A percentile compares a stretch with the other conserved stretches of the same genome.
phyloP scores from a whole-genome alignment of 2,797 vertebrate species.

The Phrynocephalus vlangalii region DNA sequence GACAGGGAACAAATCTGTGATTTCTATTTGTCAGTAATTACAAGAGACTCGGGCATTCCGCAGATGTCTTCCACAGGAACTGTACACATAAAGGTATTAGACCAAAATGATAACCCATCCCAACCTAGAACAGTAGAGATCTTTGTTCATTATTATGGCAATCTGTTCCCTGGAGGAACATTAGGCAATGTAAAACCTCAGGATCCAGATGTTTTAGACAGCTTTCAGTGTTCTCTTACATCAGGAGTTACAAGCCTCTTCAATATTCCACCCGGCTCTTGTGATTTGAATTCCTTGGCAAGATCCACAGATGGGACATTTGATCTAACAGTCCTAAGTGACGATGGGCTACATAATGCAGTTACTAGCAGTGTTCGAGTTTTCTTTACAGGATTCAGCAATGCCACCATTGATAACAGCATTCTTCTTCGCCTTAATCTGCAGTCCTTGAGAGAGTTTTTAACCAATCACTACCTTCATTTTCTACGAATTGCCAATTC shows the following conservation, averaged over 20 bases:
- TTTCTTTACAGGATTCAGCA: conserved; percentile 89
- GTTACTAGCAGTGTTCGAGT: conserved; percentile 89
- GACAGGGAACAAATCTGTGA: conserved; percentile 94
- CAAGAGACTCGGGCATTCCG: conserved; percentile 93
- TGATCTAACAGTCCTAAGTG: conserved; percentile 90
- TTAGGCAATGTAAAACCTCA: conserved; percentile 92
- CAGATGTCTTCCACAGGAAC: conserved; percentile 98
- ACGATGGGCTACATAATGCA: conserved; percentile 87
- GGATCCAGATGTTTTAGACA: conserved; percentile 93
- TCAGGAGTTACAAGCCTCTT: conserved; percentile 90
- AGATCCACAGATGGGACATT: conserved; percentile 93
- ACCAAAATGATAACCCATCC: conserved; percentile 97
- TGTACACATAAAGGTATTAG: conserved; percentile 88
- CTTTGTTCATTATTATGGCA: conserved; percentile 95
- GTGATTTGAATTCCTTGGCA: conserved; percentile 88
- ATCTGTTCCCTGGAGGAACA: conserved; percentile 91
- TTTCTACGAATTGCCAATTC: conserved; percentile 92
- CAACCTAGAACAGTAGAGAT: conserved; percentile 92
- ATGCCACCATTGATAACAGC: conserved; percentile 94
- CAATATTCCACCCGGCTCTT: conserved; percentile 87
- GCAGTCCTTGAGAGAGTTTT: conserved; percentile 85
- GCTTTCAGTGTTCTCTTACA: conserved; percentile 93
- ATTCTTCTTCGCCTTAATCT: conserved; percentile 88
- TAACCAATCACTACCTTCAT: conserved; percentile 92
- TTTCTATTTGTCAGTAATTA: conserved; percentile 92